Evolutionary conservation across 2,797 vertebrate genomes (phyloP), one percentile per base, ranked within the genome.

Genomic region (Leptatherina wallacei): DNA sequence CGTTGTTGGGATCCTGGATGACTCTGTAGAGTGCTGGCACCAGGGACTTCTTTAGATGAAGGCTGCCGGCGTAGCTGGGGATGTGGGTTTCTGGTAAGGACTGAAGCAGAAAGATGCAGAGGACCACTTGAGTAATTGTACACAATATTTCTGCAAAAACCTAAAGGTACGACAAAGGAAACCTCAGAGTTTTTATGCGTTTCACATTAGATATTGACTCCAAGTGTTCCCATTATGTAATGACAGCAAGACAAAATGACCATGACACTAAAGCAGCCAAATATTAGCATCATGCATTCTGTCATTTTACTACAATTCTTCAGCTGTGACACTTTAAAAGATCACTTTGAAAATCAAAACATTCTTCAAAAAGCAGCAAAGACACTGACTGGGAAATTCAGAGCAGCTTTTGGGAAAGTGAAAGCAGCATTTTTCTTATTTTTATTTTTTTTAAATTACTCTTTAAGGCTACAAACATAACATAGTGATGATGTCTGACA

Each of bases 1-100:
- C 98, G 83, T 96, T 99, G 93, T 95, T 94, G 70, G 96, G 95
- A 75, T 98, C 97, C 82, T 98, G 98, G 90, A 99, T 98, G 76
- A 99, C 96, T 90, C 96, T 95, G 92, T 99, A 99, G 73, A 99
- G 95, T 12, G 97, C 97, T 42, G 96, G 95, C 65, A 99, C 96
- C 88, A 99, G 91, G 65, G 95, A 10, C 92, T 97, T 99, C 93
- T 99, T 99, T 73, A 96, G 94, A 75, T 97, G 96, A 84, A 99
- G 94, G 51, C 96, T 97, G 93, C 96, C 95, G 85, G 97, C 96
- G 82, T 99, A 99, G 91, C 77, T 96, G 85, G 95, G 93, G 82
- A 99, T 96, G 81, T 96, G 96, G 81, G 95, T 96, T 92, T 99
- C 98, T 95, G 97, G 97, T 95, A 99, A 95, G 51, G 94, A 96